Conservation (phyloP, 1,140 invertebrate genomes). For the Prorops nasuta region DNA sequence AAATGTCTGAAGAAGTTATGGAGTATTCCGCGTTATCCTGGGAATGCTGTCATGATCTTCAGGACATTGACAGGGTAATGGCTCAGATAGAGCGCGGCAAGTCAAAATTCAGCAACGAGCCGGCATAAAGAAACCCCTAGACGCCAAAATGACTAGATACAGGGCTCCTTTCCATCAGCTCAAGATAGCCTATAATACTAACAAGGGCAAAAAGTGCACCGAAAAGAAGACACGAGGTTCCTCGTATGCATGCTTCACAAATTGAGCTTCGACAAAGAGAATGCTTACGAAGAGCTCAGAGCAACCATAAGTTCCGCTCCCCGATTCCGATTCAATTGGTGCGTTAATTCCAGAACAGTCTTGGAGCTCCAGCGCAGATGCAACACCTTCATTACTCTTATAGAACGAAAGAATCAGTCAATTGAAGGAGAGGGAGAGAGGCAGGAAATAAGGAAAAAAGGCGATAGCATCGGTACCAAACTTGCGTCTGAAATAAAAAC, state of each 20-base stretch:
- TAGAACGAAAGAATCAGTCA: slow-evolving; percentile 97
- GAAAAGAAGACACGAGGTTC: slow-evolving; percentile 98
- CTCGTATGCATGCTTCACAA: slow-evolving; percentile 98
- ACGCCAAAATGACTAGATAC: slow-evolving; percentile 97
- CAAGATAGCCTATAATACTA: slow-evolving; percentile 94
- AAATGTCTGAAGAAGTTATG: slow-evolving; percentile 94
- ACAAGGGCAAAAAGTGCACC: slow-evolving; percentile 99
- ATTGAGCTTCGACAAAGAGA: slow-evolving; percentile 98
- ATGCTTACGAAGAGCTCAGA: slow-evolving; percentile 96
- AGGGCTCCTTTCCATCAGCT: slow-evolving; percentile 98
- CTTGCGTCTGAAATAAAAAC: slow-evolving; percentile 50
- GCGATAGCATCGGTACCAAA: slow-evolving; percentile 43
- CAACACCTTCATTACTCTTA: slow-evolving; percentile 96
- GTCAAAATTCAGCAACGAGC: slow-evolving; percentile 94
- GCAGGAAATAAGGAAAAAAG: slow-evolving; percentile 87
- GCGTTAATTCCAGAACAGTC: slow-evolving; percentile 96
- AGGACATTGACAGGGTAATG: slow-evolving; percentile 96
- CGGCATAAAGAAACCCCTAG: slow-evolving; percentile 95
- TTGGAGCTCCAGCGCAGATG: slow-evolving; percentile 96
- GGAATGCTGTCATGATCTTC: slow-evolving; percentile 95
- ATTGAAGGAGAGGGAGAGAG: slow-evolving; percentile 95
- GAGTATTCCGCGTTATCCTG: slow-evolving; percentile 98
- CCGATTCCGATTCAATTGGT: slow-evolving; percentile 99
- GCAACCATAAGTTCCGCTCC: slow-evolving; percentile 89
- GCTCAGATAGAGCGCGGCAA: slow-evolving; percentile 98